Evolutionary conservation across 2,113 vertebrate genomes (phyloP).

Genomic region (Ammospiza nelsoni): DNA sequence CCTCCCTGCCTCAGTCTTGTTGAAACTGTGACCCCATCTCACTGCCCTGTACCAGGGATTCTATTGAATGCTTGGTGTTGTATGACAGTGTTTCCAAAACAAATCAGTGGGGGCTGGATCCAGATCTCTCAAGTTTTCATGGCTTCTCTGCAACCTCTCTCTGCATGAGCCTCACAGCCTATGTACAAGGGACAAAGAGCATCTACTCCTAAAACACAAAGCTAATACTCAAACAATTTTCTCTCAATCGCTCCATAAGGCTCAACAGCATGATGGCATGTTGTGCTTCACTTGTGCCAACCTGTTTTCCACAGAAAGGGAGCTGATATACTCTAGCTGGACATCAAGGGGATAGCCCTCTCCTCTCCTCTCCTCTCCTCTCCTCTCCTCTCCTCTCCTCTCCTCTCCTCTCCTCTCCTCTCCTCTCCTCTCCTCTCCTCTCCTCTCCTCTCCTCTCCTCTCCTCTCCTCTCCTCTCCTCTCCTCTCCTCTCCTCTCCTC

Average conservation of each 20-base stretch:
- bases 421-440: too few species aligned
- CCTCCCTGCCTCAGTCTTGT: not conserved
- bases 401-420: too few species aligned
- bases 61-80: fast-evolving
- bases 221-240: not conserved
- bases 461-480: too few species aligned
- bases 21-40: not conserved
- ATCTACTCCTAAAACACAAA: not conserved
- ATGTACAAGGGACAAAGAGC: not conserved
- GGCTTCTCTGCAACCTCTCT: not conserved
- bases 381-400: too few species aligned
- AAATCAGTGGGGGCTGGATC: not conserved
- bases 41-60: not conserved
- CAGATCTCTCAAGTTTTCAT: not conserved
- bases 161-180: not conserved
- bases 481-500: too few species aligned
- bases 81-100: not conserved
- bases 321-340: not conserved
- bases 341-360: not conserved
- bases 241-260: not conserved
- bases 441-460: too few species aligned
- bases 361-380: too few species aligned
- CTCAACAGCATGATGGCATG: fast-evolving
- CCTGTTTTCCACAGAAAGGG: not conserved
- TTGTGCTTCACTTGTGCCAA: not conserved